Evolutionary conservation across 2,113 vertebrate species (phyloP).

Genomic region (Nerophis lumbriciformis): DNA sequence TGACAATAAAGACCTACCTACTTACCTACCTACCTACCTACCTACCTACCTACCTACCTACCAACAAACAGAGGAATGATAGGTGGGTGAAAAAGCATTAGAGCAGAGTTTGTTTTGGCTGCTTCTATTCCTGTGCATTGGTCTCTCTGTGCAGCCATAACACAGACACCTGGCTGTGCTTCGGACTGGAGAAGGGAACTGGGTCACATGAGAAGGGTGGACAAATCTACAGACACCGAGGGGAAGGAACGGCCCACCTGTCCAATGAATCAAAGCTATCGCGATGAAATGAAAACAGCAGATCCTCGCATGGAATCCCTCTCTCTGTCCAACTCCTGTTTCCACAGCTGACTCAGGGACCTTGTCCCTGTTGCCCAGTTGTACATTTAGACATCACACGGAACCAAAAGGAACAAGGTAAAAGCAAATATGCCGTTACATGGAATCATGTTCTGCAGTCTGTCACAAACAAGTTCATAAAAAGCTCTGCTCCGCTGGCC

Average conservation of each 20-base stretch:
- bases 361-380: slow-evolving; percentile 12
- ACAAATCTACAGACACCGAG: slow-evolving; percentile 17
- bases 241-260: slow-evolving; percentile 50
- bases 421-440: slow-evolving; percentile 13
- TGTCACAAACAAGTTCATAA: slow-evolving; percentile 17
- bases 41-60: too few relatives aligned
- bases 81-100: slow-evolving; percentile 45
- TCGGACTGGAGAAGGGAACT: slow-evolving; percentile 17
- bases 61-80: slow-evolving; percentile 34
- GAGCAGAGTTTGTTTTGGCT: slow-evolving; percentile 19
- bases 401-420: slow-evolving; percentile 29
- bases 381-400: slow-evolving; percentile 26
- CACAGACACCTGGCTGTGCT: slow-evolving; percentile 3
- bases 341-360: slow-evolving; percentile 52
- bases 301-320: slow-evolving; percentile 43
- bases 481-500: slow-evolving; percentile 8
- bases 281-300: slow-evolving; percentile 65
- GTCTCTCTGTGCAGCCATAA: background rate
- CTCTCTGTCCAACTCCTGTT: slow-evolving; percentile 42
- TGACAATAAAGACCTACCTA: too few relatives aligned
- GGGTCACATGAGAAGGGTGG: slow-evolving; percentile 25
- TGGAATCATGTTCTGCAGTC: slow-evolving; percentile 14
- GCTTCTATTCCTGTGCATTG: background rate
- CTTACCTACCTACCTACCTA: too few relatives aligned
- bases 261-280: slow-evolving; percentile 61